A percentile compares a stretch with the other conserved stretches of the same genome.
These are phyloP conservation scores for Typhlichthys eigenmanni DNA, from an alignment of 2,797 vertebrate genomes.

Conservation along the genomic window DNA sequence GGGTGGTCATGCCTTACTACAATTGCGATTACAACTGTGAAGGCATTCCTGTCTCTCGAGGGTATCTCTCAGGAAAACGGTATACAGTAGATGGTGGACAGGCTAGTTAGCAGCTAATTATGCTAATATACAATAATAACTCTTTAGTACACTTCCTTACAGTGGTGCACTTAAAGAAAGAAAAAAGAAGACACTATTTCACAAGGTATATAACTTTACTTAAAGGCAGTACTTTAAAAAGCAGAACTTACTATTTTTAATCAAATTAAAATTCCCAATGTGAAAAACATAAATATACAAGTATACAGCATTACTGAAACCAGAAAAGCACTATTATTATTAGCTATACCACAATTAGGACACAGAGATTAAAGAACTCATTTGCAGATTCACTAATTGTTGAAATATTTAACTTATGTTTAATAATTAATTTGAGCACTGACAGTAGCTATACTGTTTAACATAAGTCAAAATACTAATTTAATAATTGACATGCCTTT, in stretches of 20 bases:
- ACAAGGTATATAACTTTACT: not conserved
- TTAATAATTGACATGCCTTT: too few species aligned
- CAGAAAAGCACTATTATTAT: conserved; percentile 38
- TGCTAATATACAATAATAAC: too few species aligned
- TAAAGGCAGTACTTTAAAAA: conserved; percentile 1
- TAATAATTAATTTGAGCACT: not conserved
- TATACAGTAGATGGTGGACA: too few species aligned
- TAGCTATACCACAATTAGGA: conserved; percentile 36
- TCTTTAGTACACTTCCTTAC: too few species aligned
- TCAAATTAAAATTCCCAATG: conserved; percentile 7
- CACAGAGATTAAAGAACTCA: conserved; percentile 32
- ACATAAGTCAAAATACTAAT: too few species aligned
- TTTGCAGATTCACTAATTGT: conserved; percentile 13
- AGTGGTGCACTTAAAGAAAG: too few species aligned
- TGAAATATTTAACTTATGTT: conserved; percentile 12
- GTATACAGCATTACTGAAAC: conserved; percentile 15
- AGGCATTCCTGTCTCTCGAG: too few species aligned
- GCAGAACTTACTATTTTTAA: conserved; percentile 2
- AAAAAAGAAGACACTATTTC: not conserved
- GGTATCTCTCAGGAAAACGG: too few species aligned
- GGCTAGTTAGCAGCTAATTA: too few species aligned
- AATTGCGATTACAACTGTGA: too few species aligned
- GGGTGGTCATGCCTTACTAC: conserved; percentile 8
- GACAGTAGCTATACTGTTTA: too few species aligned
- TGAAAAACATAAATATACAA: conserved; percentile 1